Evolutionary conservation across 1,140 invertebrate genomes (phyloP).

Genomic region (Drosophila littoralis): DNA sequence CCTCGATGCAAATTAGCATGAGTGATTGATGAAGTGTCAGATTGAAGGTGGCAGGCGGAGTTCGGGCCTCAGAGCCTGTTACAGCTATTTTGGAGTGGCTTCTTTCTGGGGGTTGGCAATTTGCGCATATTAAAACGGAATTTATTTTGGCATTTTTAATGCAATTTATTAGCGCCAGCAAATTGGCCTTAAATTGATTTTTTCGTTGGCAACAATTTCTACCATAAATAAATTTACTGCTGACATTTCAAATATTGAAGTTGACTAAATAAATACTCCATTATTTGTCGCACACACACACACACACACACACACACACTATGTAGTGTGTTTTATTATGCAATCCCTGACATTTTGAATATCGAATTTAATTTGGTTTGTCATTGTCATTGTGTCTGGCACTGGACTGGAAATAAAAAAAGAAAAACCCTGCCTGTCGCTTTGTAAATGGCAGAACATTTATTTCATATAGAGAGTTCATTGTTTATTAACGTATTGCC

Average conservation of each 20-base stretch:
- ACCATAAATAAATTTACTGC: slow-evolving; percentile 53
- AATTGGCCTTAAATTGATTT: slow-evolving; percentile 79
- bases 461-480: slow-evolving; percentile 51
- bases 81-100: slow-evolving; percentile 5
- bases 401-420: slow-evolving; percentile 3
- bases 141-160: slow-evolving; percentile 73
- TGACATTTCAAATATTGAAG: slow-evolving; percentile 29
- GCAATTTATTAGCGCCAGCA: slow-evolving; percentile 74
- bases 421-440: slow-evolving; percentile 40
- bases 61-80: background rate
- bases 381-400: slow-evolving; percentile 33
- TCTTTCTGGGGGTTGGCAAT: slow-evolving; percentile 20
- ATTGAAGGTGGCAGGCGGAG: slow-evolving; percentile 2
- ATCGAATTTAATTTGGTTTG: slow-evolving; percentile 62
- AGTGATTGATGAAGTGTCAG: slow-evolving; percentile 22
- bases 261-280: slow-evolving; percentile 13
- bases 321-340: slow-evolving; percentile 7
- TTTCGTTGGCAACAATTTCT: slow-evolving; percentile 14
- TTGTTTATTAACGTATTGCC: slow-evolving; percentile 42
- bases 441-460: slow-evolving; percentile 69
- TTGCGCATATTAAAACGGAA: slow-evolving; percentile 50
- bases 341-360: slow-evolving; percentile 65
- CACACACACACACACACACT: too few species aligned
- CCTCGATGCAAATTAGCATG: background rate
- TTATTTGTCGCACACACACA: slow-evolving; percentile 1